Percentiles rank a stretch among this genome's conserved stretches.
These are phyloP conservation scores for Pygmarrhopalites habei DNA, from an alignment of 1,140 invertebrate genomes.

Conservation along the genomic window DNA sequence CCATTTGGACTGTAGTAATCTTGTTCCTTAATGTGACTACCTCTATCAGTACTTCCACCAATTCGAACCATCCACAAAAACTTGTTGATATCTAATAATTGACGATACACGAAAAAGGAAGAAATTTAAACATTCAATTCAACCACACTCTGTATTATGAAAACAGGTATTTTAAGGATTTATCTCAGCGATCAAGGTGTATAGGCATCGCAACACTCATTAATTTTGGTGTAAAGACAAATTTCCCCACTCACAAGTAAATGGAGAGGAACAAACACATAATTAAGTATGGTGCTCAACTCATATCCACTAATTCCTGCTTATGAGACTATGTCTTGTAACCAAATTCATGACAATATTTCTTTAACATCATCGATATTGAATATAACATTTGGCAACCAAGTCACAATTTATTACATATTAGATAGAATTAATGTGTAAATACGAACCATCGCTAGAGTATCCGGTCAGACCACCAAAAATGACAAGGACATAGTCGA, in stretches of 20 bases:
- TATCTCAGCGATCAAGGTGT: background rate
- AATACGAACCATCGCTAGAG: slow-evolving; percentile 78
- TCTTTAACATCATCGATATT: no score
- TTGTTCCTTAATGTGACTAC: slow-evolving; percentile 87
- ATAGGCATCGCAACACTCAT: background rate
- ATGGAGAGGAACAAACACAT: no score
- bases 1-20: slow-evolving; percentile 93
- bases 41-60: slow-evolving; percentile 89
- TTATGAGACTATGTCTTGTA: no score
- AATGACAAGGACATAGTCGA: slow-evolving; percentile 95
- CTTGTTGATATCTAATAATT: slow-evolving; percentile 81
- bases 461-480: slow-evolving; percentile 98
- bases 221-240: no score
- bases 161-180: background rate
- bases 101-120: slow-evolving; percentile 1
- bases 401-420: no score
- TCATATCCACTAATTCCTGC: no score
- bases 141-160: no score
- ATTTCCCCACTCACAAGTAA: no score
- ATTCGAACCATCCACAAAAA: slow-evolving; percentile 99
- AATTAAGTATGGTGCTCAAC: no score
- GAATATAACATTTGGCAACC: no score
- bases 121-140: background rate
- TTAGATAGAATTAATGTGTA: background rate
- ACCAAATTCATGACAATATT: no score